These are phyloP conservation scores for Ectropis grisescens DNA, from an alignment of 1,140 invertebrate genomes.

Conservation along the genomic window DNA sequence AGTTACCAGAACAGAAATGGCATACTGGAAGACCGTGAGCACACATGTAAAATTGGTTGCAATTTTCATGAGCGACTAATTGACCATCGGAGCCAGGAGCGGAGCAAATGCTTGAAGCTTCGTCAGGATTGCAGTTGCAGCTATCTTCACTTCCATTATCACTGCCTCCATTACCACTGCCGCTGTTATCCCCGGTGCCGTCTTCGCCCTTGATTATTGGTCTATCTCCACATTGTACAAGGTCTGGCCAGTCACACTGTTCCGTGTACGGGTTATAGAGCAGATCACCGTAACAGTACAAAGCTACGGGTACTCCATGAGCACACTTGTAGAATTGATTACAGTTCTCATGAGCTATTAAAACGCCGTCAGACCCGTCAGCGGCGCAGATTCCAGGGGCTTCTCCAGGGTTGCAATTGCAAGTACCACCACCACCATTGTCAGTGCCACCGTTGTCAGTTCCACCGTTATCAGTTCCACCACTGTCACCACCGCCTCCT, in stretches of 20 bases:
- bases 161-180: background rate
- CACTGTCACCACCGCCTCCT: background rate
- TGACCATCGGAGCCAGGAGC: constrained; percentile 13
- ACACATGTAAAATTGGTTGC: constrained; percentile 31
- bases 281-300: constrained; percentile 9
- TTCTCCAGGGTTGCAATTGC: background rate
- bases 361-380: constrained; percentile 15
- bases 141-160: constrained; percentile 5
- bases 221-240: constrained; percentile 3
- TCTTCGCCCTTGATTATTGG: no score
- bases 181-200: constrained; percentile 1
- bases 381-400: background rate
- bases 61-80: constrained; percentile 26
- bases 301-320: constrained; percentile 7
- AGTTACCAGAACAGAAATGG: constrained; percentile 44
- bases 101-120: constrained; percentile 19
- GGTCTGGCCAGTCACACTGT: constrained; percentile 6
- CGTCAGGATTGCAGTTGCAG: constrained; percentile 6
- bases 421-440: background rate
- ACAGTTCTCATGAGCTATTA: constrained; percentile 29
- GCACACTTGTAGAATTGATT: constrained; percentile 25
- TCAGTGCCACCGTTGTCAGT: background rate
- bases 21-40: constrained; percentile 15
- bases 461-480: background rate
- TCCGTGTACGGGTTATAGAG: no score